Conservation (phyloP, 2,888 invertebrate genomes). For the Lydus trimaculatus region DNA sequence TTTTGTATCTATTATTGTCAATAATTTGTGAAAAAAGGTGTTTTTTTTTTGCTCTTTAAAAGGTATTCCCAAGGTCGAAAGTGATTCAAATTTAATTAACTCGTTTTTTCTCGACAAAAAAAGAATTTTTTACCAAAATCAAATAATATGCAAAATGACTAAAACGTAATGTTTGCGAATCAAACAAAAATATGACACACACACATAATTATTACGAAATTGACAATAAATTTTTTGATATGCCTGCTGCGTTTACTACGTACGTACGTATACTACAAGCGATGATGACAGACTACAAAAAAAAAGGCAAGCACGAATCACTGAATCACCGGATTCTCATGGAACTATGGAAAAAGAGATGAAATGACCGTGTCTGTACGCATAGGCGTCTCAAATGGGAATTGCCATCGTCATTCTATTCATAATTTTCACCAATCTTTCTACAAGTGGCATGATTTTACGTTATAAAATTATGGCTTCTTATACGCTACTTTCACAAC, state of each 20-base stretch:
- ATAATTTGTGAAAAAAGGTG: constrained; percentile 5
- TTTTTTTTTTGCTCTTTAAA: background rate
- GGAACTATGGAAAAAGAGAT: background rate
- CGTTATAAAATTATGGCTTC: no score
- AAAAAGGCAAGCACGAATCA: background rate
- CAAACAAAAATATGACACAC: no score
- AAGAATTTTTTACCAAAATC: no score
- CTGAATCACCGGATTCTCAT: background rate
- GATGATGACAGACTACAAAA: background rate
- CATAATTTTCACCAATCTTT: no score
- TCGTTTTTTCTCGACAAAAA: background rate
- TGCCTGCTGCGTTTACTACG: background rate
- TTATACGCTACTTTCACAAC: no score
- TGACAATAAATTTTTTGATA: background rate
- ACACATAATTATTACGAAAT: background rate
- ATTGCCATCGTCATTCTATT: no score
- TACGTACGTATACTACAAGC: background rate
- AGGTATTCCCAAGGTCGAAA: constrained; percentile 23
- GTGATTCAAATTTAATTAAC: constrained; percentile 14
- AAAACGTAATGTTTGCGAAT: no score
- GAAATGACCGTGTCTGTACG: background rate
- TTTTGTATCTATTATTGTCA: constrained; percentile 13
- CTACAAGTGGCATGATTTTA: no score
- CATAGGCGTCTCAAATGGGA: background rate
- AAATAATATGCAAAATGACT: no score